A percentile compares a stretch with the other conserved stretches of the same genome.
Conservation (phyloP, 2,888 invertebrate genomes). For the Hedychridium roseum region DNA sequence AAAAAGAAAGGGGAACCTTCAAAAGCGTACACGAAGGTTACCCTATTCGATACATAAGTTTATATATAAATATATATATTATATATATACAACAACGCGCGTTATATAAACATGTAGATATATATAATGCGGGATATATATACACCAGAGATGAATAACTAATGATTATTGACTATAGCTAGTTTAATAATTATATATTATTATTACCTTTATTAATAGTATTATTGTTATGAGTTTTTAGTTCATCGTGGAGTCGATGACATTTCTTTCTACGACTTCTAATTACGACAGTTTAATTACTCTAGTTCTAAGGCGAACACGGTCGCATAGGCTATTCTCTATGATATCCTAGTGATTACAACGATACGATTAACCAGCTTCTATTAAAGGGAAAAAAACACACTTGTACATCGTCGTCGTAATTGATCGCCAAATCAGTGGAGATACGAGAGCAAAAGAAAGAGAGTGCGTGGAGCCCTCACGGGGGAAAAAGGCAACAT, state of each 20-base stretch:
- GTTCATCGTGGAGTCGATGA: constrained; percentile 32
- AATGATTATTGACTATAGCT: constrained; percentile 17
- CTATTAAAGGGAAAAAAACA: neutral
- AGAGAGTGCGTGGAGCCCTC: constrained; percentile 13
- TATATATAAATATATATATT: constrained; percentile 28
- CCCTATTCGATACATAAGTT: no score
- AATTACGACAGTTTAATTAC: constrained; percentile 18
- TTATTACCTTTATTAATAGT: constrained; percentile 29
- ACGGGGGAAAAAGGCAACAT: constrained; percentile 33
- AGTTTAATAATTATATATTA: constrained; percentile 18
- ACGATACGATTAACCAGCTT: no score
- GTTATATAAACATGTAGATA: constrained; percentile 26
- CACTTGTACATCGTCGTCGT: constrained; percentile 12
- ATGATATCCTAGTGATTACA: no score
- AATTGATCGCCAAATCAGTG: constrained; percentile 15
- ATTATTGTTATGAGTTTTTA: constrained; percentile 42
- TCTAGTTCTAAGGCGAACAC: no score
- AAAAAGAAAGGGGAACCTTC: no score
- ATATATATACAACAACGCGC: constrained; percentile 26
- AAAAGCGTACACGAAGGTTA: no score
- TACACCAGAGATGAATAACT: constrained; percentile 6
- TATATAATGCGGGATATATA: constrained; percentile 12
- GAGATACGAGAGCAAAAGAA: constrained; percentile 13
- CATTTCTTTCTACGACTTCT: constrained; percentile 32
- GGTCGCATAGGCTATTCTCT: no score